phyloP scores from a whole-genome alignment of 2,113 vertebrate genomes.

The Ciconia maguari region DNA sequence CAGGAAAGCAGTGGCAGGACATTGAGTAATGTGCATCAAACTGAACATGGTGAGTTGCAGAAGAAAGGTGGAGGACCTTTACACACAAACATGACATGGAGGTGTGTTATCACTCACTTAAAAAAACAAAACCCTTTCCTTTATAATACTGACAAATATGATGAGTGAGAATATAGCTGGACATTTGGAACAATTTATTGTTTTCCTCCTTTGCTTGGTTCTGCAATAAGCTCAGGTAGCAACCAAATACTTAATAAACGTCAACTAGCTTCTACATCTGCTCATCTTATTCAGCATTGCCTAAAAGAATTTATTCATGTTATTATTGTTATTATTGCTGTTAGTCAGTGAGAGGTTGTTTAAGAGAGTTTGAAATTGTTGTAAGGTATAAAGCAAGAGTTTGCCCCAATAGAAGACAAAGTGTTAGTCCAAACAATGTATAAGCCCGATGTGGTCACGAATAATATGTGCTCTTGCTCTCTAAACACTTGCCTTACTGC shows the following conservation, averaged over 20 bases:
- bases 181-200: neutral
- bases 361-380: neutral
- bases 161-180: neutral
- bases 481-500: neutral
- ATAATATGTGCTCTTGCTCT: neutral
- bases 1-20: neutral
- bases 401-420: neutral
- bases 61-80: neutral
- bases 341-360: neutral
- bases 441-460: neutral
- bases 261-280: neutral
- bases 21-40: neutral
- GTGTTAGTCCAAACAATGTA: neutral
- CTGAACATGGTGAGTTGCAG: neutral
- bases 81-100: neutral
- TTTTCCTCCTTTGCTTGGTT: neutral
- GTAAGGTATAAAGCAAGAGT: neutral
- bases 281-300: neutral
- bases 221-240: neutral
- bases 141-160: neutral
- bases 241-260: neutral
- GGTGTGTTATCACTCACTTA: neutral
- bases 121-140: neutral
- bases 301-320: neutral
- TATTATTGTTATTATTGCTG: neutral